Base-by-base conservation (phyloP, 2,113 vertebrate species). In the Urocitellus parryii region DNA sequence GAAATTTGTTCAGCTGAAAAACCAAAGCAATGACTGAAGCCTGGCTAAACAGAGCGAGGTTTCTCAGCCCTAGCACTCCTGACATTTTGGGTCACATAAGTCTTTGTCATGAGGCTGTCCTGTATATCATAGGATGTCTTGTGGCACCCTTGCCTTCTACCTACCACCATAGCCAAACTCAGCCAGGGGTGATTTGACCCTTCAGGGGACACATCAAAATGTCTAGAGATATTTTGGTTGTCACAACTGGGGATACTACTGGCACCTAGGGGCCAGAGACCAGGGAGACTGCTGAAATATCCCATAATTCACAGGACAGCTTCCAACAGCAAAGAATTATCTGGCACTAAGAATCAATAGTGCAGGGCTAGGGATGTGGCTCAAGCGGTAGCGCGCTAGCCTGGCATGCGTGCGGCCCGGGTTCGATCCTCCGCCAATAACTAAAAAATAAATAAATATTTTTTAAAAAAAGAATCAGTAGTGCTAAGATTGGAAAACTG, bases 141-240 rank as follows among this genome's bases (percentile, higher is more conserved):
- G 42, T 51, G 14, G 24, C 39, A 17, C 17, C 39, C 27, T 10
- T 5, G 7, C 68, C 63, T 68, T 90, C 86, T 45, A 56, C 1
- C 22, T 11, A 16, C 74, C 32, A 58, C 12, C 24, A 45, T 2
- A 70, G 72, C 8, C 6, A 10, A 61, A 70, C 72, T 56, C 45
- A 61, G 0, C 1, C 5, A n/a, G 17, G 39, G 5, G 3, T 42
- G 14, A 1, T 34, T 29, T 42, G 37, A 56, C 10, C 32, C 20
- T 32, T 63, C 37, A 9, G 37, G 82, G n/a, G 74, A 32, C 20
- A 17, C 10, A 20, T 48, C 42, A 11, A 9, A 17, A 27, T 5
- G 37, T 68, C 34, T 14, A 29, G 51, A 74, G 65, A 65, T 34
- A 22, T 37, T 51, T 39, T 56, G 24, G 56, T 24, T n/a, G 90